These are phyloP conservation scores for Luperina nickerlii DNA, from an alignment of 2,888 invertebrate genomes.

Conservation along the genomic window DNA sequence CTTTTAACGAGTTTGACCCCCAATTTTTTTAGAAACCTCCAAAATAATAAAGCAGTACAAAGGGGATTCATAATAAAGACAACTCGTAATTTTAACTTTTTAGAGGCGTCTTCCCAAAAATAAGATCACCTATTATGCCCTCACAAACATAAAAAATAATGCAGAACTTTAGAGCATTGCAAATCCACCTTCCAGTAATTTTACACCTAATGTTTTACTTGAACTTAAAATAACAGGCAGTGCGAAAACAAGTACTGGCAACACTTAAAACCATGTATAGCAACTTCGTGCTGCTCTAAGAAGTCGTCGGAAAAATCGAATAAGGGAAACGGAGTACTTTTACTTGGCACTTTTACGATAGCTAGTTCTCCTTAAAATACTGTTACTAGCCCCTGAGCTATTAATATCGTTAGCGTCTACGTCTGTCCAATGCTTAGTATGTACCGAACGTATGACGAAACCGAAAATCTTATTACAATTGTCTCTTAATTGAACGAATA, in stretches of 20 bases:
- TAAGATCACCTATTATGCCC: not conserved
- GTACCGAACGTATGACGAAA: too few species aligned
- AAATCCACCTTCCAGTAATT: not conserved
- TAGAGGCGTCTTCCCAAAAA: too few species aligned
- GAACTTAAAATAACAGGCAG: conserved; percentile 39
- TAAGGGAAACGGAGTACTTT: conserved; percentile 40
- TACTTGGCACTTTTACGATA: conserved; percentile 17
- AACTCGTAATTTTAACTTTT: not conserved
- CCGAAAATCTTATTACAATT: too few species aligned
- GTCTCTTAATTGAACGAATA: too few species aligned
- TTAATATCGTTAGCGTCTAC: not conserved
- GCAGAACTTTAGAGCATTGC: not conserved
- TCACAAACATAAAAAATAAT: not conserved
- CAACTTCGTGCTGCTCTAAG: conserved; percentile 43
- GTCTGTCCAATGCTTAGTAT: not conserved
- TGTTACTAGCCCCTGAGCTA: conserved; percentile 8
- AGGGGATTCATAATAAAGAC: not conserved
- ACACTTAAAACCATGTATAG: conserved; percentile 51
- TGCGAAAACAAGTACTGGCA: conserved; percentile 53
- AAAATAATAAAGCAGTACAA: not conserved
- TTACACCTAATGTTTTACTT: conserved; percentile 8
- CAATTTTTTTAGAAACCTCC: not conserved
- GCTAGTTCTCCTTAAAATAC: conserved; percentile 28
- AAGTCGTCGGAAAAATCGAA: conserved; percentile 53
- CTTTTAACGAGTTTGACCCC: too few species aligned